Base-by-base conservation (phyloP, 2,888 invertebrate species). In the Listrodromus nycthemerus region DNA sequence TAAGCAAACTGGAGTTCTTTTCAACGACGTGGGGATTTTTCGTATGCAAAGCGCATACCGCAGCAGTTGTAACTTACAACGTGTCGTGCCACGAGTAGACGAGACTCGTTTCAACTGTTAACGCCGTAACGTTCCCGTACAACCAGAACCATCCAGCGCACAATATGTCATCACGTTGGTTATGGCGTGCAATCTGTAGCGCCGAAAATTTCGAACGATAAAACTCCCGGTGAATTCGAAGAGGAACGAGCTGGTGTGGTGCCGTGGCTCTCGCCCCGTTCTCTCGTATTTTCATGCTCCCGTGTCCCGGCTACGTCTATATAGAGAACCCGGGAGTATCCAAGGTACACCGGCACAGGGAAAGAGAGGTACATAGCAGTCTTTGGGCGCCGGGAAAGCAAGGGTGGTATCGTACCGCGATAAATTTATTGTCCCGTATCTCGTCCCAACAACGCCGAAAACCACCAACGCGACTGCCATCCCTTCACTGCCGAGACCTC, bases 401-500 rank as follows among this genome's bases (percentile, higher is more conserved):
- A 66, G 65, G 79, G 74, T 66, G 73, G 85, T 85, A 86, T 85
- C 86, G 85, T 82, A 76, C 80, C 45, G 61, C 85, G 78, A 82
- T 84, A 84, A 86, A 86, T 86, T 85, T 86, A 86, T 86, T 85
- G 82, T 80, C 63, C 55, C 67, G 83, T 84, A 83, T 84, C 77
- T 78, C 74, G 52, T 70, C 69, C 67, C 73, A 66, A 37, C 73
- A 58, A 30, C 71, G 41, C 69, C 78, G 77, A 78, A 78, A 67
- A 82, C 76, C 70, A 76, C 71, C 37, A 21, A 41, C 86, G 73
- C 85, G 87, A 88, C 87, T 88, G 88, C 88, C 88, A 87, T 88
- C 89, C 87, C 86, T 85, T 87, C 87, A 90, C 90, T 90, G 4
- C 5, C 10, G 8, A 10, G n/a, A n/a, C n/a, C n/a, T n/a, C n/a